Evolutionary conservation across 30 jellyfish, hydroid and myxozoan species (phyloP), one percentile per base, ranked within the genome.

Genomic region (Aurelia aurita): DNA sequence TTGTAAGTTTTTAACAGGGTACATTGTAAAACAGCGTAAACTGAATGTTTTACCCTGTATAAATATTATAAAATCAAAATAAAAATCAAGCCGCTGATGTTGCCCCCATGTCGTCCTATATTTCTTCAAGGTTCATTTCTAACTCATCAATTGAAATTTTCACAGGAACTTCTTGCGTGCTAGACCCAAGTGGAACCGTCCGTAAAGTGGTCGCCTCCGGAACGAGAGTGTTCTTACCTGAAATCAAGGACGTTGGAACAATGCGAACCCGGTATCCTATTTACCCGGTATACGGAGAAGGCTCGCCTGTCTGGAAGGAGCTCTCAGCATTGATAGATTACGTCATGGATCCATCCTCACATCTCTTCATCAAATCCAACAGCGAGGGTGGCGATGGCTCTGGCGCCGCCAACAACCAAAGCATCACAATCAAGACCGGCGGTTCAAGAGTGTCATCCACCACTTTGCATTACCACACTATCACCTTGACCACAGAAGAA

Each of bases 271-370:
- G 97, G 29, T 89, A 54, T 53, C 97, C 97, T 0, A 82, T 89
- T 19, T 55, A 70, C 58, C 97, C 97, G 1, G 78, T 89, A 15
- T 86, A 89, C 60, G 97, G 97, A 13, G 94, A 89, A 89, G 97
- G 97, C 29, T 70, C 89, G 19, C 77, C 94, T 11, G 90, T 89
- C 55, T 89, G 94, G 94, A 89, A 89, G 67, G 97, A 89, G 45
- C 60, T 89, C 53, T 80, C 74, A 29, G 97, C 97, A 11, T 67
- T 89, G 57, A 77, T 61, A 8, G 97, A 89, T 32, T 74, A 74
- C 58, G 58, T 75, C 6, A 49, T 80, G 79, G 63, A 80, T 46
- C 87, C 90, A 23, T 59, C 46, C 19, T 27, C 77, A 11, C 77
- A 80, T 69, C 67, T 68, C 0, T 74, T 59, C 91, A 89, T 89